Base-by-base conservation (phyloP, 2,113 vertebrate species). In the Zosterops hypoxanthus region DNA sequence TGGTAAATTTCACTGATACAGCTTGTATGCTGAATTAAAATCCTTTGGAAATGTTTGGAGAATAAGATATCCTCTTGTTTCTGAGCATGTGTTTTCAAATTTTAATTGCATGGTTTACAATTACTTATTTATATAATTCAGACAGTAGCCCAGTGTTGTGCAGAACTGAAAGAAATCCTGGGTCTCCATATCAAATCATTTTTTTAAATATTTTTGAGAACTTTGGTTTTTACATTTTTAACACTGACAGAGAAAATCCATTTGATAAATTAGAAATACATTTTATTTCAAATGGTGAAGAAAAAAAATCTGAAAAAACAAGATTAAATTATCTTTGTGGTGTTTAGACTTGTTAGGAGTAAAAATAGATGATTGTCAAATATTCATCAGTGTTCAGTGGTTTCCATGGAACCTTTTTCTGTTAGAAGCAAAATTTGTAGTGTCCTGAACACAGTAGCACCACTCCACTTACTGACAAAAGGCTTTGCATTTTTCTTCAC, bases 351-450 rank as follows among this genome's bases (percentile, higher is more conserved):
- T 50, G 18, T 59, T 92, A 70, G 63, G 66, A 90, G 12, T 88
- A 80, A 94, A 92, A 88, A 77, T 50, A 77, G 79, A 26, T 61
- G 15, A 77, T 9, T 92, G 75, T 90, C 87, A 90, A 86, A 90
- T 80, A 79, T 80, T 96, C 75, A 78, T 94, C 68, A 59, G 29
- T 41, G 39, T 73, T 94, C 41, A 29, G 11, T 82, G 66, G 90
- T 94, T 90, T 95, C 91, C 82, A 91, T 79, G 85, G 92, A 93
- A 94, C 29, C 12, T 84, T 86, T 41, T 64, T 89, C 75, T 90
- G 14, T 63, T 70, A 82, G 59, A 95, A 92, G 31, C n/a, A 83
- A 81, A 69, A 88, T 50, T 85, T 85, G 34, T 73, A 55, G 24
- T 93, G 79, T 73, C 34, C 68, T 63, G 78, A 70, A 41, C 29